A percentile compares a stretch with the other conserved stretches of the same genome.
phyloP scores from a whole-genome alignment of 2,888 invertebrate genomes.

The Dryadula phaetusa region DNA sequence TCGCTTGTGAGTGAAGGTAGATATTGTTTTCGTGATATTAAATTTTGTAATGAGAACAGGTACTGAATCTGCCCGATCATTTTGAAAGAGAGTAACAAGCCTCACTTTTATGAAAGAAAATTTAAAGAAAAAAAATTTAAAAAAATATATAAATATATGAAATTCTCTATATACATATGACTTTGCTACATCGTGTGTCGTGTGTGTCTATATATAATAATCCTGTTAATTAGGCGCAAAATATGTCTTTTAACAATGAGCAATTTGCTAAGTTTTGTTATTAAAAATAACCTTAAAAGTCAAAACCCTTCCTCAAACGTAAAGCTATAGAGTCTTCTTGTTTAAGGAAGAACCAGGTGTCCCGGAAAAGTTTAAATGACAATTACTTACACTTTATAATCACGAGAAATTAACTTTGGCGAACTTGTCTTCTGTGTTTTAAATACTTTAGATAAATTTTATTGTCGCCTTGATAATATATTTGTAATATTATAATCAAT shows the following conservation, averaged over 20 bases:
- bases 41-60: background rate
- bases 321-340: constrained; percentile 35
- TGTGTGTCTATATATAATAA: background rate
- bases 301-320: constrained; percentile 22
- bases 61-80: background rate
- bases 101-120: background rate
- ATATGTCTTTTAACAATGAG: background rate
- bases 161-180: too few species aligned
- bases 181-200: too few species aligned
- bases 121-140: too few species aligned
- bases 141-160: too few species aligned
- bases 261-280: constrained; percentile 10
- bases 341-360: constrained; percentile 45
- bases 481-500: background rate
- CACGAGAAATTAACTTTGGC: constrained; percentile 34
- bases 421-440: constrained; percentile 23
- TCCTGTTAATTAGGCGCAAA: background rate
- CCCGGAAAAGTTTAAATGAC: constrained; percentile 46
- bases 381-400: constrained; percentile 41
- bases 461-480: constrained; percentile 1
- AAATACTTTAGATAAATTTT: constrained; percentile 8
- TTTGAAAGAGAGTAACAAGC: background rate
- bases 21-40: background rate
- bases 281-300: constrained; percentile 29
- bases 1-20: background rate